phyloP scores from a whole-genome alignment of 2,797 vertebrate species.

The Gymnothorax reevesii region DNA sequence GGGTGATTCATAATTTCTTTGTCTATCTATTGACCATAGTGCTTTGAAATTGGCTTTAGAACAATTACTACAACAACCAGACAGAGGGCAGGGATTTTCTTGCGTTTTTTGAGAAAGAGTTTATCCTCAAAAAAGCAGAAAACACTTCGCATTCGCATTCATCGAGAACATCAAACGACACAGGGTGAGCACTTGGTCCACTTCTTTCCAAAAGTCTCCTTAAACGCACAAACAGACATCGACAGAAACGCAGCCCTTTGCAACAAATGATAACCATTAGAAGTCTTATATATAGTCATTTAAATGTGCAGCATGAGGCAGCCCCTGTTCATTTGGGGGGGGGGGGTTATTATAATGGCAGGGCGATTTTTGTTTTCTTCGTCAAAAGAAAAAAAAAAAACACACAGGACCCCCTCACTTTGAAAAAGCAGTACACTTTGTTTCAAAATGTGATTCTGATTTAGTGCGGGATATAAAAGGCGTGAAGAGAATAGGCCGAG shows the following conservation, averaged over 20 bases:
- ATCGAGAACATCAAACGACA: conserved; percentile 50
- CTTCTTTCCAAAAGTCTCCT: conserved; percentile 30
- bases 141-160: conserved; percentile 49
- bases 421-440: conserved; percentile 66
- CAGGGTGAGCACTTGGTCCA: conserved; percentile 11
- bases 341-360: conserved; percentile 45
- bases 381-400: conserved; percentile 35
- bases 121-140: conserved; percentile 24
- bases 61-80: conserved; percentile 38
- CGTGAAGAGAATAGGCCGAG: conserved; percentile 66
- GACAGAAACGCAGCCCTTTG: neutral
- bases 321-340: conserved; percentile 35
- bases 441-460: conserved; percentile 71
- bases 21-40: conserved; percentile 5
- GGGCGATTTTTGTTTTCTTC: conserved; percentile 34
- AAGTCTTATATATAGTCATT: conserved; percentile 32
- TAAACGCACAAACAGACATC: conserved; percentile 21
- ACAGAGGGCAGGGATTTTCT: conserved; percentile 44
- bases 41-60: neutral
- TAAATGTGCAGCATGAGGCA: conserved; percentile 37
- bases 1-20: neutral
- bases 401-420: conserved; percentile 52
- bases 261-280: conserved; percentile 28
- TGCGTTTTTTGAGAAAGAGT: conserved; percentile 48
- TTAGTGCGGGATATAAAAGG: conserved; percentile 56